Conservation (phyloP, 2,888 invertebrate species). For the Punctoribates punctum region DNA sequence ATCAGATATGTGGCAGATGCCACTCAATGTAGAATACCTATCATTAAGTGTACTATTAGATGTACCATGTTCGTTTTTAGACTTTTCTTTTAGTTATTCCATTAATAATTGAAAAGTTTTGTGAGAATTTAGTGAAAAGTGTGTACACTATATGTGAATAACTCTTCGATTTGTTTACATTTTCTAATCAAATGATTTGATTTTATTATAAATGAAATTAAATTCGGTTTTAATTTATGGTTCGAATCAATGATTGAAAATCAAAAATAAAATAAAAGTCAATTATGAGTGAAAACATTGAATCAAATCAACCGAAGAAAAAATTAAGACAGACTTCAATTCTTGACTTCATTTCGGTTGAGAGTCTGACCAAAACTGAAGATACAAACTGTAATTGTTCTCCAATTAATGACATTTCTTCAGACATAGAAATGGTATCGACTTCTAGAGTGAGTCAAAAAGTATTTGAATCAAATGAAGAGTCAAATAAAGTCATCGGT, state of each 20-base stretch:
- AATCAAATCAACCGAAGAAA: constrained; percentile 9
- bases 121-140: too few species aligned
- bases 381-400: not conserved
- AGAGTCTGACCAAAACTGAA: not conserved
- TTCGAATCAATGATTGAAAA: not conserved
- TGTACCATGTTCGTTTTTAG: too few species aligned
- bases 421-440: too few species aligned
- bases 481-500: not conserved
- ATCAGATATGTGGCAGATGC: too few species aligned
- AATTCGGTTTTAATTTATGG: not conserved
- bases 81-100: too few species aligned
- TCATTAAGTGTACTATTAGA: too few species aligned
- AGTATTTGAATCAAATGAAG: not conserved
- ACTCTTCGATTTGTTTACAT: too few species aligned
- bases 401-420: not conserved
- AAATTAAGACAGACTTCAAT: constrained; percentile 25
- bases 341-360: not conserved
- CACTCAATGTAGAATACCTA: too few species aligned
- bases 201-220: too few species aligned
- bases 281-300: not conserved
- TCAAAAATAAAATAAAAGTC: not conserved
- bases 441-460: not conserved
- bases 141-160: too few species aligned
- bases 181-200: too few species aligned
- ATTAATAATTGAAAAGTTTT: too few species aligned